These are phyloP conservation scores for Montipora sp. DNA, from an alignment of 64 coral and sea anemone species.

Conservation along the genomic window DNA sequence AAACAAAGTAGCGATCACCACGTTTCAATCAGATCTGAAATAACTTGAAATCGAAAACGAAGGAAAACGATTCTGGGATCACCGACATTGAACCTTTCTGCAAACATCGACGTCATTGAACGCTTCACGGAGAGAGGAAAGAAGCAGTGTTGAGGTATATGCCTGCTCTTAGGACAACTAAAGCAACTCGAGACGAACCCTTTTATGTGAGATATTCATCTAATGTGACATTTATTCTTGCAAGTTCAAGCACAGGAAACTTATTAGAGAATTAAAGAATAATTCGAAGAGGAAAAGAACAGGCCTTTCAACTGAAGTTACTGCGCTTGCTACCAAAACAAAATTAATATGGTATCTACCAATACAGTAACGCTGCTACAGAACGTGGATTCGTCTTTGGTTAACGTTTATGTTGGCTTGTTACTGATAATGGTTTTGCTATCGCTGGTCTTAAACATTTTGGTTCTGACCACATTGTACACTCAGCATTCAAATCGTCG, in stretches of 20 bases:
- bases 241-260: not conserved
- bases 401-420: conserved; percentile 3
- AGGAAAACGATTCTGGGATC: not conserved
- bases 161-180: not conserved
- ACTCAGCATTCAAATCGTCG: not conserved
- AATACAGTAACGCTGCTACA: not conserved
- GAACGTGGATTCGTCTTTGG: conserved; percentile 1
- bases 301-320: too few relatives aligned
- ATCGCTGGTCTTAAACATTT: not conserved
- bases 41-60: not conserved
- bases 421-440: conserved; percentile 9
- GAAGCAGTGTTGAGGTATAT: not conserved
- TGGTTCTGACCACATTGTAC: not conserved
- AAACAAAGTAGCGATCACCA: conserved; percentile 29
- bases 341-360: not conserved
- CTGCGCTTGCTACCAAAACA: not conserved
- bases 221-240: not conserved
- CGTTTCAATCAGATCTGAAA: not conserved
- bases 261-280: not conserved
- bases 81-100: not conserved
- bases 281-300: not conserved
- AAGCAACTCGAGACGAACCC: not conserved
- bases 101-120: not conserved
- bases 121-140: too few relatives aligned
- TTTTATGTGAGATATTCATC: not conserved